Percentiles rank a stretch among this genome's conserved stretches.
Evolutionary conservation across 2,888 invertebrate species (phyloP).

Genomic region (Eristalis tenax): DNA sequence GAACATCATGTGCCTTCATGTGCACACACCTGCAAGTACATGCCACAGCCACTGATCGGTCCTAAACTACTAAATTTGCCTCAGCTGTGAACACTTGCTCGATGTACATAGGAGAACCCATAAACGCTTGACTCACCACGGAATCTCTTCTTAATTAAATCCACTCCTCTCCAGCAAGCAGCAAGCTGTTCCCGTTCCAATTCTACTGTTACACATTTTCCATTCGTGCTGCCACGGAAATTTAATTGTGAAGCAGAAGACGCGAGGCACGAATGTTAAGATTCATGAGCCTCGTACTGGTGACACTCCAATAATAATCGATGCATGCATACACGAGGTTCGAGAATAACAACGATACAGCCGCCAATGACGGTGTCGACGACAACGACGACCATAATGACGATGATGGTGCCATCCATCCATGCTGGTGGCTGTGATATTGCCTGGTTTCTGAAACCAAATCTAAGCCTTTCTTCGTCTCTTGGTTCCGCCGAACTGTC

Average conservation of each 20-base stretch:
- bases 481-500: slow-evolving; percentile 37
- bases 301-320: slow-evolving; percentile 71
- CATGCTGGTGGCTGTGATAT: slow-evolving; percentile 48
- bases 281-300: slow-evolving; percentile 59
- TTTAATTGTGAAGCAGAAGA: slow-evolving; percentile 43
- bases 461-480: slow-evolving; percentile 58
- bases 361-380: neutral
- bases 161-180: slow-evolving; percentile 13
- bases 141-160: slow-evolving; percentile 35
- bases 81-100: neutral
- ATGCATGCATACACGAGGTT: slow-evolving; percentile 43
- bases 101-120: neutral
- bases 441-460: slow-evolving; percentile 42
- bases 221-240: slow-evolving; percentile 50
- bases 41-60: neutral
- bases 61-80: neutral
- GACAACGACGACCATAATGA: neutral
- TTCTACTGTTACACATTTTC: slow-evolving; percentile 40
- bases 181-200: slow-evolving; percentile 42
- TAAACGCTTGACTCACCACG: slow-evolving; percentile 32
- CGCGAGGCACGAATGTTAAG: slow-evolving; percentile 39
- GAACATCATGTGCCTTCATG: neutral
- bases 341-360: slow-evolving; percentile 5
- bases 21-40: neutral
- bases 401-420: slow-evolving; percentile 28